Percentiles rank a stretch among this genome's conserved stretches.
These are phyloP conservation scores for Trichonephila inaurata DNA, from an alignment of 1,140 invertebrate species.

Conservation along the genomic window DNA sequence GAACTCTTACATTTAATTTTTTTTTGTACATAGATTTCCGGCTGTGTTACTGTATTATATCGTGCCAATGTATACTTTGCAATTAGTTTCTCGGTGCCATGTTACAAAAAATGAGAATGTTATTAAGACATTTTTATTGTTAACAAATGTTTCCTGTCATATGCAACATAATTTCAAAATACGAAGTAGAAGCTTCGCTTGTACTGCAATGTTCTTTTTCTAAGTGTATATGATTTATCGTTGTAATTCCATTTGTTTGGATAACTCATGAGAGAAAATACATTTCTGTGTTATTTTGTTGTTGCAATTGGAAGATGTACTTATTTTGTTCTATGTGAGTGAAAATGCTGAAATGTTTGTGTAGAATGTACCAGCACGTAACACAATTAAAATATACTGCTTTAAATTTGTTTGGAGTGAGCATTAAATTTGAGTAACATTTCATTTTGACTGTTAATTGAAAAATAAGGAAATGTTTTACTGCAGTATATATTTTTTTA, in stretches of 20 bases:
- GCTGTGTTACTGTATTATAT: conserved; percentile 6
- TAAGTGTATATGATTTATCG: background rate
- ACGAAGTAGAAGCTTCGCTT: conserved; percentile 3
- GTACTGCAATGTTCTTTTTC: background rate
- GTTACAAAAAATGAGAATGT: background rate
- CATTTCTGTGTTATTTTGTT: background rate
- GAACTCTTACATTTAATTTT: background rate
- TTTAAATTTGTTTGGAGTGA: background rate
- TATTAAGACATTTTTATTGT: background rate
- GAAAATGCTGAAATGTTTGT: conserved; percentile 15
- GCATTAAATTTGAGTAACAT: background rate
- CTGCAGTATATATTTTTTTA: no score
- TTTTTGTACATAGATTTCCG: background rate
- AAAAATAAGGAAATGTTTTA: no score
- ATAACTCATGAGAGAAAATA: conserved; percentile 24
- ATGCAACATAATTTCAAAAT: background rate
- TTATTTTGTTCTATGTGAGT: background rate
- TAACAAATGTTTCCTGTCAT: background rate
- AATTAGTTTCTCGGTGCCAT: background rate
- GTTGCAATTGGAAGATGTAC: background rate
- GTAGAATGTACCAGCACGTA: conserved; percentile 16
- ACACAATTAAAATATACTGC: conserved; percentile 32
- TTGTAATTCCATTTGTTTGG: conserved; percentile 5
- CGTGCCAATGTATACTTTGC: conserved; percentile 16
- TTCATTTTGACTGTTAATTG: no score